Evolutionary conservation across 2,113 vertebrate genomes (phyloP).

Genomic region (Lucifuga dentata): DNA sequence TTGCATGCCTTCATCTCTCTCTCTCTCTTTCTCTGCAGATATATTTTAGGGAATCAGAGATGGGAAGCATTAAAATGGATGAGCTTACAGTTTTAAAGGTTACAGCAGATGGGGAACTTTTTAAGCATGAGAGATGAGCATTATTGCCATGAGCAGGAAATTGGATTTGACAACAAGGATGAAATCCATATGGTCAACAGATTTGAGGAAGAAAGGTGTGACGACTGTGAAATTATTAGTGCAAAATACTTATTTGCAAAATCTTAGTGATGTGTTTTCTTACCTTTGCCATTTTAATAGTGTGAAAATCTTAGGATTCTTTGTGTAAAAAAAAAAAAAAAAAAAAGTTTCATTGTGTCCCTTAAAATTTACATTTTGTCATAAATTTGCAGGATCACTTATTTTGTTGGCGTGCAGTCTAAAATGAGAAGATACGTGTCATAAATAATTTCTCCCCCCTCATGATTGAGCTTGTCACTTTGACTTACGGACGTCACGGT

Average conservation of each 20-base stretch:
- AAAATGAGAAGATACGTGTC: too few species aligned
- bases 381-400: too few species aligned
- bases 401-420: too few species aligned
- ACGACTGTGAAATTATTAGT: constrained; percentile 22
- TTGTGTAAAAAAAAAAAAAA: too few species aligned
- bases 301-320: not conserved
- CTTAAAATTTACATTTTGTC: too few species aligned
- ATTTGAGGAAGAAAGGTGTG: constrained; percentile 10
- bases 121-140: constrained; percentile 48
- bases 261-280: not conserved
- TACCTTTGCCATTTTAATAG: not conserved
- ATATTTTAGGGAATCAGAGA: constrained; percentile 64
- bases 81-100: constrained; percentile 61
- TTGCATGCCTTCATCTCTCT: constrained; percentile 23
- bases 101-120: constrained; percentile 56
- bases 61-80: constrained; percentile 73
- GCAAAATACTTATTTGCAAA: constrained; percentile 5
- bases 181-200: constrained; percentile 27
- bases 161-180: constrained; percentile 39
- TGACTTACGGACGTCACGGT: too few species aligned
- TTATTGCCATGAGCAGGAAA: constrained; percentile 42
- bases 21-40: constrained; percentile 51
- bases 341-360: too few species aligned
- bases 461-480: too few species aligned
- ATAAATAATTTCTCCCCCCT: too few species aligned